Conservation (phyloP, 2,797 vertebrate species). For the Aeoliscus strigatus region DNA sequence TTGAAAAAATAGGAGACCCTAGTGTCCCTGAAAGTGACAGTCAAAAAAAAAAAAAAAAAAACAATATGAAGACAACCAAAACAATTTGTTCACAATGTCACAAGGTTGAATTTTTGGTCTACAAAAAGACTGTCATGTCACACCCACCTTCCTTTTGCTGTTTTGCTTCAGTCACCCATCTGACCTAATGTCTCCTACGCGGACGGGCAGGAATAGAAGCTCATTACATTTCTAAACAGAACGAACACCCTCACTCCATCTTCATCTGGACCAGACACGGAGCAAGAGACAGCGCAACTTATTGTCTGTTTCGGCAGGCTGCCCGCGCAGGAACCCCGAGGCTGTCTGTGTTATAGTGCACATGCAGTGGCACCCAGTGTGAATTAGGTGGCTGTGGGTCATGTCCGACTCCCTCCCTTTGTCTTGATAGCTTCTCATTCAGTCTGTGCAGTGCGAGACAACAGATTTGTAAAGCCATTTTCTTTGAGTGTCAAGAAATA, state of each 20-base stretch:
- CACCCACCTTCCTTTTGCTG: conserved; percentile 17
- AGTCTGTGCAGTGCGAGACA: conserved; percentile 42
- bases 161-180: conserved; percentile 34
- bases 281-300: conserved; percentile 48
- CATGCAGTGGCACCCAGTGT: conserved; percentile 1
- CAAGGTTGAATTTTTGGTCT: conserved; percentile 21
- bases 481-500: conserved; percentile 55
- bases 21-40: conserved; percentile 6
- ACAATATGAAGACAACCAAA: conserved; percentile 27
- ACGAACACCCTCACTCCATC: conserved; percentile 63
- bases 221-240: conserved; percentile 63
- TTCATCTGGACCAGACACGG: conserved; percentile 56
- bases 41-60: too few species aligned
- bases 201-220: conserved; percentile 61
- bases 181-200: conserved; percentile 60
- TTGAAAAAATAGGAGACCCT: background rate
- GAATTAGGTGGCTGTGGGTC: conserved; percentile 4
- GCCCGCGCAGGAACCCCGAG: too few species aligned
- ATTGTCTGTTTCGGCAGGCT: conserved; percentile 51
- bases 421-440: conserved; percentile 42
- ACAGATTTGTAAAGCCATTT: conserved; percentile 64
- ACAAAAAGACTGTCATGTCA: conserved; percentile 37
- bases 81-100: conserved; percentile 43
- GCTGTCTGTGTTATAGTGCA: too few species aligned
- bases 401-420: too few species aligned